Evolutionary conservation across 1,140 invertebrate species (phyloP).

Genomic region (Lepidostoma basale): DNA sequence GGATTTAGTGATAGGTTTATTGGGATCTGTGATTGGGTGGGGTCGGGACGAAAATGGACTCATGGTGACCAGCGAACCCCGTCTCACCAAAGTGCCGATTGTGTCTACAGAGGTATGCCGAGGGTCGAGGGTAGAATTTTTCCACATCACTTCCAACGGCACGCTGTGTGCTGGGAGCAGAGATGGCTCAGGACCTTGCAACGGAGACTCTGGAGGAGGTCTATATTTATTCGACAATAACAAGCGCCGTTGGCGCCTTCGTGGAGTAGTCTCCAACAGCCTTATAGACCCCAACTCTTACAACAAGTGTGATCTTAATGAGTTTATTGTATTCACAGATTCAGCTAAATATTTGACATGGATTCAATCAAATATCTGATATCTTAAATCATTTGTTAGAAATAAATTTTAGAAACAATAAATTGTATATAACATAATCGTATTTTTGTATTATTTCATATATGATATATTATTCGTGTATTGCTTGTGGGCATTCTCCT

Average conservation of each 20-base stretch:
- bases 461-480: too few species aligned
- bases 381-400: too few species aligned
- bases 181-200: slow-evolving; percentile 55
- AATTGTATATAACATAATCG: too few species aligned
- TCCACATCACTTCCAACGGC: slow-evolving; percentile 43
- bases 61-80: slow-evolving; percentile 47
- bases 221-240: slow-evolving; percentile 46
- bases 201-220: slow-evolving; percentile 57
- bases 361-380: slow-evolving; percentile 50
- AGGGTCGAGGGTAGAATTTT: slow-evolving; percentile 44
- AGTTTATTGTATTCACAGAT: slow-evolving; percentile 62
- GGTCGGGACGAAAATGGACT: slow-evolving; percentile 48
- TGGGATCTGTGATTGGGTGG: slow-evolving; percentile 57
- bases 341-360: slow-evolving; percentile 56
- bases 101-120: slow-evolving; percentile 51
- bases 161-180: slow-evolving; percentile 57
- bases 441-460: too few species aligned
- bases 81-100: slow-evolving; percentile 49
- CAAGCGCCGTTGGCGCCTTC: slow-evolving; percentile 52
- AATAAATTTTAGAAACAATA: too few species aligned
- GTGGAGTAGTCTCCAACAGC: slow-evolving; percentile 60
- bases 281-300: slow-evolving; percentile 49
- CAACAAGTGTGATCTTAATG: slow-evolving; percentile 55
- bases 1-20: slow-evolving; percentile 49
- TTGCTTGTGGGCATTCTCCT: too few species aligned